phyloP scores from a whole-genome alignment of 2,888 invertebrate species.

The Anthrax anthrax region DNA sequence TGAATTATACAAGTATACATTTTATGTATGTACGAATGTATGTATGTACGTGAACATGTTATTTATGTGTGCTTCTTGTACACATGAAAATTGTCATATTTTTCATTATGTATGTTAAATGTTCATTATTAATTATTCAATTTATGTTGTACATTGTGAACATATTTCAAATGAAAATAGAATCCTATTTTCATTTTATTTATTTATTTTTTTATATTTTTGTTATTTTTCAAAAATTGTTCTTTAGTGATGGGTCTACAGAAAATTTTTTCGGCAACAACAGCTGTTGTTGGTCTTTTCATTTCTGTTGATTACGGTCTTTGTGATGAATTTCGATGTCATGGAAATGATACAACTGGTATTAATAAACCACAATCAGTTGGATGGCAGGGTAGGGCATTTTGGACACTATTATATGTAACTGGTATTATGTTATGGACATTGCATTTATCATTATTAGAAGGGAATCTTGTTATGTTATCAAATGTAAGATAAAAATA shows the following conservation, averaged over 20 bases:
- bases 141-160: no score
- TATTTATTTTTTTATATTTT: neutral
- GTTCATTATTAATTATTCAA: no score
- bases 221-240: neutral
- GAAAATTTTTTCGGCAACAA: slow-evolving; percentile 42
- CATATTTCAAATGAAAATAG: no score
- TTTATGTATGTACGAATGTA: no score
- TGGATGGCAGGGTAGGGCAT: slow-evolving; percentile 38
- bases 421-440: slow-evolving; percentile 39
- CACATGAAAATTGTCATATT: no score
- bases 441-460: slow-evolving; percentile 27
- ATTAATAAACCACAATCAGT: slow-evolving; percentile 18
- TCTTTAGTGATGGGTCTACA: slow-evolving; percentile 42
- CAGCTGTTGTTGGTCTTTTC: slow-evolving; percentile 44
- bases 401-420: slow-evolving; percentile 43
- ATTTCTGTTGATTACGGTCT: slow-evolving; percentile 46
- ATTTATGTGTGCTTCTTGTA: no score
- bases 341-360: slow-evolving; percentile 35
- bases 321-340: slow-evolving; percentile 45
- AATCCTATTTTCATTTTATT: neutral
- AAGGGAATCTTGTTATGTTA: slow-evolving; percentile 17
- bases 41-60: no score
- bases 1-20: no score
- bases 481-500: slow-evolving; percentile 7
- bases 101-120: no score